Conservation (phyloP, 2,888 invertebrate genomes). For the Drosophila macrospina region DNA sequence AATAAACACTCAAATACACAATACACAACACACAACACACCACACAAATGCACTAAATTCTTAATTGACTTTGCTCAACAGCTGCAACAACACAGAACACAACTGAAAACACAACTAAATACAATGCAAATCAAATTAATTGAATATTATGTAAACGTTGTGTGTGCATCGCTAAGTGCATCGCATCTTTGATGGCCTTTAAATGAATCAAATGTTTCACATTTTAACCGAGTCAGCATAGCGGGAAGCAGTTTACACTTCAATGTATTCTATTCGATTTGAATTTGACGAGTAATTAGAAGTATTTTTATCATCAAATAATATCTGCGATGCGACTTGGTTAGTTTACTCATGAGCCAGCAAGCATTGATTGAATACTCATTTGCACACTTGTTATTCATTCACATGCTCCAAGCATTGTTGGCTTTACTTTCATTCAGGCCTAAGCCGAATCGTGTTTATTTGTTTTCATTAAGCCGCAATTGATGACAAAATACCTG, state of each 20-base stretch:
- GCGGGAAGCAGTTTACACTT: constrained; percentile 3
- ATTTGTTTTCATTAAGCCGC: constrained; percentile 76
- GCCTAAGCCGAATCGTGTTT: constrained; percentile 52
- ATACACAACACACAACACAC: constrained; percentile 26
- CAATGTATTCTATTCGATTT: not conserved
- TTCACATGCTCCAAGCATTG: constrained; percentile 27
- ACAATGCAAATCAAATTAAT: constrained; percentile 65
- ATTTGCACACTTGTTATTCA: constrained; percentile 33
- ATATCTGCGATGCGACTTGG: not conserved
- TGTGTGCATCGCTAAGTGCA: constrained; percentile 41
- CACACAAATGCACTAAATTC: constrained; percentile 51
- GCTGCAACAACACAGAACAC: constrained; percentile 17
- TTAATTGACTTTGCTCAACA: constrained; percentile 71
- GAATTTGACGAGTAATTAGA: constrained; percentile 14
- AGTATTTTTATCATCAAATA: constrained; percentile 11
- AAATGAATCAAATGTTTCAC: constrained; percentile 34
- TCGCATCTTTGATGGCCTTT: constrained; percentile 41
- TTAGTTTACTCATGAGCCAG: not conserved
- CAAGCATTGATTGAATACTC: constrained; percentile 1
- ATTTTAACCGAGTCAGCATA: not conserved
- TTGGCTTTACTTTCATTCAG: constrained; percentile 55
- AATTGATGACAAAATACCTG: constrained; percentile 69
- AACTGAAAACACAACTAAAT: constrained; percentile 13
- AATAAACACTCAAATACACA: constrained; percentile 26
- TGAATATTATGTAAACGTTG: constrained; percentile 70